Conservation (phyloP, 2,888 invertebrate species). For the Cephalotes varians region DNA sequence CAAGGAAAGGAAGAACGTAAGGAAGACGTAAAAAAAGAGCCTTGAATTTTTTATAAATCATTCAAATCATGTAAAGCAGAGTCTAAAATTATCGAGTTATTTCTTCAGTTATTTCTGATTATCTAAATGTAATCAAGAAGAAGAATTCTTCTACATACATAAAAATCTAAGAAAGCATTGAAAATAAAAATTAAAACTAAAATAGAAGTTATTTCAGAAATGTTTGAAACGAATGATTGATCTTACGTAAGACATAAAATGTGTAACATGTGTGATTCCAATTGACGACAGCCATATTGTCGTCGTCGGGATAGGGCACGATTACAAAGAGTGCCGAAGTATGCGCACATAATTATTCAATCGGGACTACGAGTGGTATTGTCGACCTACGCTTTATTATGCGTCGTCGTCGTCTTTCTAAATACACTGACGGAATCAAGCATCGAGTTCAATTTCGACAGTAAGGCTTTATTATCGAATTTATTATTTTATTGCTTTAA, state of each 20-base stretch:
- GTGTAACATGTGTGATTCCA: background rate
- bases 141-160: background rate
- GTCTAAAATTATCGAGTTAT: background rate
- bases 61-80: background rate
- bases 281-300: constrained; percentile 2
- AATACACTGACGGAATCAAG: constrained; percentile 63
- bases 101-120: background rate
- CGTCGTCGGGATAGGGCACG: background rate
- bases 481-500: constrained; percentile 67
- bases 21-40: background rate
- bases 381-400: constrained; percentile 79
- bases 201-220: background rate
- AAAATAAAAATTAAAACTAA: background rate
- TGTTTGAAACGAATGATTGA: background rate
- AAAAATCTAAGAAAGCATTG: background rate
- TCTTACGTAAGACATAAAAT: background rate
- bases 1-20: background rate
- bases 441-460: constrained; percentile 74
- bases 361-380: constrained; percentile 74
- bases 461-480: constrained; percentile 72
- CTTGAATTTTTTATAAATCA: background rate
- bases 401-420: constrained; percentile 62
- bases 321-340: constrained; percentile 48
- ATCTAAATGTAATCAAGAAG: background rate
- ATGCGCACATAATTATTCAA: constrained; percentile 77